These are phyloP conservation scores for Neuroterus valhalla DNA, from an alignment of 1,140 invertebrate genomes.

Conservation along the genomic window DNA sequence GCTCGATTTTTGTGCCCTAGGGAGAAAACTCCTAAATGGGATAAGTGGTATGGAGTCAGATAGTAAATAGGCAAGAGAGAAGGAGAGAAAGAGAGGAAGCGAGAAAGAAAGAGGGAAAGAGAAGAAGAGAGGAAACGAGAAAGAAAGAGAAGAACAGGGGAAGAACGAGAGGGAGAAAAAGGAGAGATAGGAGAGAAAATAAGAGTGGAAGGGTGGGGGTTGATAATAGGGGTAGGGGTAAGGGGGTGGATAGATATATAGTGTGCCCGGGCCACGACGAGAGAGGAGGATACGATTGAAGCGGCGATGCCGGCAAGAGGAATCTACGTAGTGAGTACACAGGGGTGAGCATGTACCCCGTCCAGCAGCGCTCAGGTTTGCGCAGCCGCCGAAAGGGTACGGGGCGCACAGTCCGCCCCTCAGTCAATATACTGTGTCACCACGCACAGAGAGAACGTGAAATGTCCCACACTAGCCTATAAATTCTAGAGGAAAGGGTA, in stretches of 20 bases:
- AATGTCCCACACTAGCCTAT: neutral
- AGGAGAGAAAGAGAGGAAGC: neutral
- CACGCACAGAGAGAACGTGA: constrained; percentile 38
- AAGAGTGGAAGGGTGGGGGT: neutral
- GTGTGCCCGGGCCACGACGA: constrained; percentile 20
- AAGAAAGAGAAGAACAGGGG: neutral
- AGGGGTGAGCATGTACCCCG: constrained; percentile 40
- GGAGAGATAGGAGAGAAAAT: neutral
- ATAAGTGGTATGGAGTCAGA: neutral
- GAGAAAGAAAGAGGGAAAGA: neutral
- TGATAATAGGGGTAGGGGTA: neutral
- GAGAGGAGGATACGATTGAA: constrained; percentile 36
- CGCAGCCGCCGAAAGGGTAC: constrained; percentile 70
- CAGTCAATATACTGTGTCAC: constrained; percentile 71
- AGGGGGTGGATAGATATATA: constrained; percentile 7
- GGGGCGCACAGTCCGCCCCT: constrained; percentile 68
- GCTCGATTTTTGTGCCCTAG: neutral
- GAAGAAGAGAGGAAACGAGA: neutral
- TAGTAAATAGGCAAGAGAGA: constrained; percentile 10
- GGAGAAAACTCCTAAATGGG: neutral
- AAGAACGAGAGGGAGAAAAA: neutral
- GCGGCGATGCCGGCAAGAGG: constrained; percentile 42
- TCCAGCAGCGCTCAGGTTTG: constrained; percentile 53
- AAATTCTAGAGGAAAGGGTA: no score
- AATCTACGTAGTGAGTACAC: constrained; percentile 46